These are phyloP conservation scores for Melanogrammus aeglefinus DNA, from an alignment of 2,797 vertebrate genomes.

Conservation along the genomic window DNA sequence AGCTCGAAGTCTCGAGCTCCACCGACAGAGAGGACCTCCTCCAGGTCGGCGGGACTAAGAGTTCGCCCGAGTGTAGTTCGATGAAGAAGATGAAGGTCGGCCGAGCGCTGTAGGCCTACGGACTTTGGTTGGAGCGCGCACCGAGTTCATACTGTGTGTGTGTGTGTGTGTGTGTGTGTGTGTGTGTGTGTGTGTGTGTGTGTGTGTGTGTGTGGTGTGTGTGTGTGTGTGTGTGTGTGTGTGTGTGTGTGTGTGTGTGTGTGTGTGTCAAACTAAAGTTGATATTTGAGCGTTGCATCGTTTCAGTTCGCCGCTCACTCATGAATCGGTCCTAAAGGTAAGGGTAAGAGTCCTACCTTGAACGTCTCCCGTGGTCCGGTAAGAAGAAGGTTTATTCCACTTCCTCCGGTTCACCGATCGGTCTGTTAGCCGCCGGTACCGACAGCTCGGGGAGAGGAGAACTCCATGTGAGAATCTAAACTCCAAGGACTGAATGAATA, in stretches of 20 bases:
- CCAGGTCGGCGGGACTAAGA: no score
- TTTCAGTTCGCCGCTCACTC: neutral
- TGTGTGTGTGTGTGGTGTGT: slow-evolving; percentile 10
- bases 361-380: slow-evolving; percentile 23
- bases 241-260: slow-evolving; percentile 11
- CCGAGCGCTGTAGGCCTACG: no score
- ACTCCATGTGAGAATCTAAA: slow-evolving; percentile 38
- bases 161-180: slow-evolving; percentile 6
- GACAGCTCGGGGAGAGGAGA: slow-evolving; percentile 10
- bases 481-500: slow-evolving; percentile 6
- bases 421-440: neutral
- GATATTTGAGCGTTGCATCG: neutral
- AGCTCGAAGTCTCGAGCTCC: no score
- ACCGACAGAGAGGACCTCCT: no score
- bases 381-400: slow-evolving; percentile 14
- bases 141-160: neutral
- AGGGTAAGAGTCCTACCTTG: slow-evolving; percentile 33
- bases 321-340: no score
- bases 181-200: slow-evolving; percentile 10
- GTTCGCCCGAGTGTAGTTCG: no score
- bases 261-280: neutral
- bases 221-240: slow-evolving; percentile 10
- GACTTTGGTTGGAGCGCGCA: no score
- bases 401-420: neutral
- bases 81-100: no score